Percentiles rank a stretch among this genome's conserved stretches.
Evolutionary conservation across 2,888 invertebrate species (phyloP).

Genomic region (Hyposoter dolosus): DNA sequence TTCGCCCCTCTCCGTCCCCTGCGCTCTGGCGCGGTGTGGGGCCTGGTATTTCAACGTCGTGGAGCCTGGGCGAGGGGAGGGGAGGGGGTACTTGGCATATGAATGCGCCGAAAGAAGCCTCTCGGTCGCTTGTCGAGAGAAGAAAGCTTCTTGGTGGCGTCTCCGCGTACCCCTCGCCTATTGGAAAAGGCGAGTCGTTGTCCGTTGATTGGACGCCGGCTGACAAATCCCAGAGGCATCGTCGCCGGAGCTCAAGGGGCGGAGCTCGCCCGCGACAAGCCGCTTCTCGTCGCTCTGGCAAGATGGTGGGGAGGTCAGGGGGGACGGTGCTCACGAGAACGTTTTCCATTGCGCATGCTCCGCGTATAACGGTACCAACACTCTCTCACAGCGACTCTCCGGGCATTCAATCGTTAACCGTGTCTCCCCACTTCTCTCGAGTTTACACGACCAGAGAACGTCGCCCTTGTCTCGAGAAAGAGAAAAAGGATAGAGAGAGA

Average conservation of each 20-base stretch:
- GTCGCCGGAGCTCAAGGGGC: constrained; percentile 76
- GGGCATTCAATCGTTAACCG: constrained; percentile 74
- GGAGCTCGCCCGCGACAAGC: constrained; percentile 70
- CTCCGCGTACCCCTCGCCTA: constrained; percentile 63
- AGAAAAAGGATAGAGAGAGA: constrained; percentile 1
- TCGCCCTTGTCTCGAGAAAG: constrained; percentile 29
- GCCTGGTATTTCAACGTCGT: constrained; percentile 38
- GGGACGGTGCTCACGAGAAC: constrained; percentile 68
- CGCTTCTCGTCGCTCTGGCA: constrained; percentile 28
- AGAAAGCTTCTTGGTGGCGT: constrained; percentile 28
- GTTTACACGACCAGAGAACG: constrained; percentile 19
- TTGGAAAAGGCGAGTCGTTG: constrained; percentile 48
- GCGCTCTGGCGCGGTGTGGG: constrained; percentile 22
- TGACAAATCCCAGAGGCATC: constrained; percentile 84
- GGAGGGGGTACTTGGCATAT: background rate
- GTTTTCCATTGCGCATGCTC: constrained; percentile 78
- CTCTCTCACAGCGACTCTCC: constrained; percentile 40
- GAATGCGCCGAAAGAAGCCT: constrained; percentile 16
- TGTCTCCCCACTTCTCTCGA: constrained; percentile 61
- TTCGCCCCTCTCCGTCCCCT: constrained; percentile 49
- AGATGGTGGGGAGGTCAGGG: constrained; percentile 3
- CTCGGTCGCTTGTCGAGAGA: background rate
- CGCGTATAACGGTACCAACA: constrained; percentile 77
- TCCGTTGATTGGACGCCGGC: constrained; percentile 77
- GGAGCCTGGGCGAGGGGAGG: constrained; percentile 15